Conservation (phyloP, 2,888 invertebrate genomes). For the Leptinotarsa tumamoca region DNA sequence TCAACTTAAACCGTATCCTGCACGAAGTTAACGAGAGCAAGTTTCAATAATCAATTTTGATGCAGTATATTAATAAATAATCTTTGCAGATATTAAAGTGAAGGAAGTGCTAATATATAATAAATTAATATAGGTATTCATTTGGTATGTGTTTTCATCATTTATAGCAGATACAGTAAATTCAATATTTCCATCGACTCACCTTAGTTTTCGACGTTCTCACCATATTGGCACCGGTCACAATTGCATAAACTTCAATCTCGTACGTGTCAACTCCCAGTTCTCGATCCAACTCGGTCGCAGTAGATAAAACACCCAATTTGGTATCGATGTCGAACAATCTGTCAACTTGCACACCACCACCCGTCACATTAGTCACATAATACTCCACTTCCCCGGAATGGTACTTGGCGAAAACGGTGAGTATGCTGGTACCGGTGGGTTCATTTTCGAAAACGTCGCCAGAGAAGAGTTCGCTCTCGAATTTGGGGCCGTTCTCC, state of each 20-base stretch:
- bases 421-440: constrained; percentile 85
- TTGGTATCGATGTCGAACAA: constrained; percentile 92
- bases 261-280: constrained; percentile 85
- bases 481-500: constrained; percentile 71
- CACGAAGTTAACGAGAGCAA: no score
- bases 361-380: constrained; percentile 86
- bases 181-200: constrained; percentile 54
- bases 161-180: no score
- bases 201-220: constrained; percentile 88
- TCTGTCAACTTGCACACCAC: constrained; percentile 83
- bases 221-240: constrained; percentile 76
- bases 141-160: no score
- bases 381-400: constrained; percentile 86
- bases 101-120: no score
- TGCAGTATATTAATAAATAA: no score
- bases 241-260: constrained; percentile 87
- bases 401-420: constrained; percentile 78
- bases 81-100: no score
- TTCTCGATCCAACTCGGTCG: constrained; percentile 85
- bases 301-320: constrained; percentile 88
- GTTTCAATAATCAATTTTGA: no score
- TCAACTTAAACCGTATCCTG: no score
- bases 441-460: constrained; percentile 91
- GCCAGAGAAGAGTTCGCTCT: constrained; percentile 77
- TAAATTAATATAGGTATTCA: no score